Evolutionary conservation across 2,113 vertebrate genomes (phyloP).

Genomic region (Prochilodus magdalenae): DNA sequence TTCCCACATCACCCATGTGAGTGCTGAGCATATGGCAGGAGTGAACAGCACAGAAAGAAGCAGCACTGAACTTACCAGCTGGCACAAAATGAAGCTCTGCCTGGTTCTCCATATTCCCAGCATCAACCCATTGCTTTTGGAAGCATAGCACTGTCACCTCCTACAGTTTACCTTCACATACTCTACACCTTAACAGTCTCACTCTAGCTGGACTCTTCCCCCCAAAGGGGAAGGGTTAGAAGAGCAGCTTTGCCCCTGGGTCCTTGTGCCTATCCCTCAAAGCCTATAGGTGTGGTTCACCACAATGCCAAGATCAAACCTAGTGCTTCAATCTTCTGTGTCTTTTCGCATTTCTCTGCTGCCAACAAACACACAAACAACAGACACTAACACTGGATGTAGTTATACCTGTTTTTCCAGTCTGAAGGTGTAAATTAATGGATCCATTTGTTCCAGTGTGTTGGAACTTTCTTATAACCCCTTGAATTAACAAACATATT

Average conservation of each 20-base stretch:
- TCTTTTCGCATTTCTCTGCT: not conserved
- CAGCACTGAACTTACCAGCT: slow-evolving; percentile 70
- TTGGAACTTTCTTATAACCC: too few relatives aligned
- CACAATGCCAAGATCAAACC: too few relatives aligned
- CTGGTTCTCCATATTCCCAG: slow-evolving; percentile 69
- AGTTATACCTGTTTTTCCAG: too few relatives aligned
- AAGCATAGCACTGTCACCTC: slow-evolving; percentile 37
- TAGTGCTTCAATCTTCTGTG: not conserved
- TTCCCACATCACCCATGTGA: not conserved
- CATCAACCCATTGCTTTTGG: slow-evolving; percentile 69
- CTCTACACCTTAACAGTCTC: slow-evolving; percentile 28
- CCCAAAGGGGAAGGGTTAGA: slow-evolving; percentile 31
- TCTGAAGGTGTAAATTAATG: too few relatives aligned
- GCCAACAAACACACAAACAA: too few relatives aligned
- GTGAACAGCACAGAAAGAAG: slow-evolving; percentile 44
- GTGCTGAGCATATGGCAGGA: not conserved
- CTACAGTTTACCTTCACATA: slow-evolving; percentile 42
- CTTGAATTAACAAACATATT: too few relatives aligned
- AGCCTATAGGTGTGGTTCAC: not conserved
- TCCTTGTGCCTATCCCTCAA: slow-evolving; percentile 58
- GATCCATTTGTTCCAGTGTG: too few relatives aligned
- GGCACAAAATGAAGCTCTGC: slow-evolving; percentile 72
- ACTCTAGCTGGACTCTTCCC: not conserved
- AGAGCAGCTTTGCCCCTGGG: slow-evolving; percentile 48
- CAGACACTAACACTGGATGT: too few relatives aligned